Percentiles rank a stretch among this genome's conserved stretches.
Conservation (phyloP, 2,888 invertebrate species). For the Hydroisotoma schaefferi region DNA sequence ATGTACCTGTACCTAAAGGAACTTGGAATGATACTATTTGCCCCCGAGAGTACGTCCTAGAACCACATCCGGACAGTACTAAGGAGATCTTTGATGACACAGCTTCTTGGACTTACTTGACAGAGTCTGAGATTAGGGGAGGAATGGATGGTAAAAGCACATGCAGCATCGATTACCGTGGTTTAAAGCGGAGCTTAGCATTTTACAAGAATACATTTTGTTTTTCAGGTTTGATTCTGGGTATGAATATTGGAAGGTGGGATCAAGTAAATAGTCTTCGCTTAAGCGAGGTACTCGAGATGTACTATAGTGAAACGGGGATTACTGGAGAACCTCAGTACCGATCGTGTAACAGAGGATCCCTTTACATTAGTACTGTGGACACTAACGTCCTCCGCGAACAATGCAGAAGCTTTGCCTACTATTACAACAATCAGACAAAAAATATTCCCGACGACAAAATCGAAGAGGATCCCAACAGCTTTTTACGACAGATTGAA, state of each 20-base stretch:
- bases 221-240: constrained; percentile 37
- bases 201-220: background rate
- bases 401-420: constrained; percentile 40
- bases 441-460: constrained; percentile 10
- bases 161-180: background rate
- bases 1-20: constrained; percentile 28
- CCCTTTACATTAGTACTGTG: constrained; percentile 13
- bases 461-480: constrained; percentile 10
- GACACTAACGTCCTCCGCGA: constrained; percentile 16
- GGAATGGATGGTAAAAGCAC: constrained; percentile 42
- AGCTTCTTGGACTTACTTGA: constrained; percentile 41
- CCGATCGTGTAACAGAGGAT: constrained; percentile 34
- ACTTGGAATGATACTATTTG: constrained; percentile 43
- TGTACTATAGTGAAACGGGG: constrained; percentile 45
- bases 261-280: constrained; percentile 17
- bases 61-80: constrained; percentile 20
- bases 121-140: constrained; percentile 46
- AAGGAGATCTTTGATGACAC: constrained; percentile 22
- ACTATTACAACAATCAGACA: constrained; percentile 35
- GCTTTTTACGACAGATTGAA: constrained; percentile 21
- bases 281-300: constrained; percentile 37
- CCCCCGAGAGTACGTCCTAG: constrained; percentile 39
- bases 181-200: background rate
- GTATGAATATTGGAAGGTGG: constrained; percentile 32
- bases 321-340: constrained; percentile 28